These are phyloP conservation scores for Scaptomyza caliginosa DNA, from an alignment of 2,888 invertebrate species.

Conservation along the genomic window DNA sequence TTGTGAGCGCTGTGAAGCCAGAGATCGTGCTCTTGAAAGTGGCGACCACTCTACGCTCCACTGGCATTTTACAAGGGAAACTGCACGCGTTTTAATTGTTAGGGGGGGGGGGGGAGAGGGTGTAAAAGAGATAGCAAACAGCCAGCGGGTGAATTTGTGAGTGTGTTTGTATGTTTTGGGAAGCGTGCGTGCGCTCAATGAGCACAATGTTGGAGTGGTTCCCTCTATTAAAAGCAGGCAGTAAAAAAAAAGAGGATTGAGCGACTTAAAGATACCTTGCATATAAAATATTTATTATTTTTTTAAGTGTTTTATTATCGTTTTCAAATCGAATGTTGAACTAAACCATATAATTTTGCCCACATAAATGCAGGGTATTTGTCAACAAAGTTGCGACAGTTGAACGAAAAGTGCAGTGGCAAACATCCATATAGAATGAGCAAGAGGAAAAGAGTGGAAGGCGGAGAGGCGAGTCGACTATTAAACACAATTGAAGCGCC, in stretches of 20 bases:
- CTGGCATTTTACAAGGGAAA: constrained; percentile 59
- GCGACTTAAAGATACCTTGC: constrained; percentile 8
- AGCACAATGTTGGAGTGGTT: constrained; percentile 27
- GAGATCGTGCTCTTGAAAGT: constrained; percentile 29
- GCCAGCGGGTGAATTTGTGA: constrained; percentile 11
- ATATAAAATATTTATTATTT: neutral
- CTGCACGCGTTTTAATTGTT: constrained; percentile 64
- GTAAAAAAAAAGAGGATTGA: constrained; percentile 30
- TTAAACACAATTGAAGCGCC: constrained; percentile 74
- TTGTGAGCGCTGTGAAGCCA: constrained; percentile 21
- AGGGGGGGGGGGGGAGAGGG: neutral
- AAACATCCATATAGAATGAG: constrained; percentile 1
- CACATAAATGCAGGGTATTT: neutral
- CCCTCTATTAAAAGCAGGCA: constrained; percentile 40
- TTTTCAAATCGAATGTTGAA: too few relatives aligned
- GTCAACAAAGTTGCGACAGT: constrained; percentile 69
- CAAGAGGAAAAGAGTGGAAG: neutral
- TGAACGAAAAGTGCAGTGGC: constrained; percentile 64
- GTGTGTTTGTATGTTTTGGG: constrained; percentile 13
- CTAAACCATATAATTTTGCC: too few relatives aligned
- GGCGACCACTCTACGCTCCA: constrained; percentile 48
- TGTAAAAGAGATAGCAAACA: constrained; percentile 17
- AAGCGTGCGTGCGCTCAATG: constrained; percentile 59
- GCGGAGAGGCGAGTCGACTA: constrained; percentile 31
- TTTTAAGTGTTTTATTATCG: too few relatives aligned